Evolutionary conservation across 2,797 vertebrate genomes (phyloP).

Genomic region (Brachyrhaphis roseni): DNA sequence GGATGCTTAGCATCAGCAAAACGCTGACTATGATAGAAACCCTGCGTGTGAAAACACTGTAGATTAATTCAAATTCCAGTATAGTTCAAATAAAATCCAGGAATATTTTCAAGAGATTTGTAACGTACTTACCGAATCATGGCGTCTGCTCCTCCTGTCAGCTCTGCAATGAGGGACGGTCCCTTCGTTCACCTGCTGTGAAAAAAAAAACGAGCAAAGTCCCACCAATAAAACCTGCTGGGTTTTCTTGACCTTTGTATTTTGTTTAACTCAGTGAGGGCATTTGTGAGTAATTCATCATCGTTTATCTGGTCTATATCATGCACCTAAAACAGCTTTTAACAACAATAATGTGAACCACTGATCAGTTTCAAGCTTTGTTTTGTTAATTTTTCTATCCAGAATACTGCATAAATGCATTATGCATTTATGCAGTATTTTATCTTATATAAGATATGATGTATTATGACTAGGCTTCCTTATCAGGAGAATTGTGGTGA

Average conservation of each 20-base stretch:
- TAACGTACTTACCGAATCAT: conserved; percentile 76
- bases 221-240: conserved; percentile 56
- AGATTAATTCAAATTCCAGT: conserved; percentile 10
- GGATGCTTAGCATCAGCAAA: conserved; percentile 63
- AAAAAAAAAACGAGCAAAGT: conserved; percentile 66
- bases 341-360: not conserved
- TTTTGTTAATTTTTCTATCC: not conserved
- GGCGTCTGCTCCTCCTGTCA: conserved; percentile 29
- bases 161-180: conserved; percentile 13
- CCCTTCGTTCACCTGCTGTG: conserved; percentile 19
- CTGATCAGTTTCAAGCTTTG: not conserved
- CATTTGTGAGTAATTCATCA: conserved; percentile 7
- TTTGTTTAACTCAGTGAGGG: conserved; percentile 3
- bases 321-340: conserved; percentile 1
- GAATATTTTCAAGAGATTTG: not conserved
- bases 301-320: not conserved
- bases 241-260: conserved; percentile 68
- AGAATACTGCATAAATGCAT: not conserved
- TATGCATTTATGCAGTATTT: not conserved
- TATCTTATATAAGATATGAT: not conserved
- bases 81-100: not conserved
- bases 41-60: conserved; percentile 53
- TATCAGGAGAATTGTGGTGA: not conserved
- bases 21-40: conserved; percentile 63
- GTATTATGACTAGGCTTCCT: not conserved